Evolutionary conservation across 2,113 vertebrate genomes (phyloP).

Genomic region (Gracilinanus agilis): DNA sequence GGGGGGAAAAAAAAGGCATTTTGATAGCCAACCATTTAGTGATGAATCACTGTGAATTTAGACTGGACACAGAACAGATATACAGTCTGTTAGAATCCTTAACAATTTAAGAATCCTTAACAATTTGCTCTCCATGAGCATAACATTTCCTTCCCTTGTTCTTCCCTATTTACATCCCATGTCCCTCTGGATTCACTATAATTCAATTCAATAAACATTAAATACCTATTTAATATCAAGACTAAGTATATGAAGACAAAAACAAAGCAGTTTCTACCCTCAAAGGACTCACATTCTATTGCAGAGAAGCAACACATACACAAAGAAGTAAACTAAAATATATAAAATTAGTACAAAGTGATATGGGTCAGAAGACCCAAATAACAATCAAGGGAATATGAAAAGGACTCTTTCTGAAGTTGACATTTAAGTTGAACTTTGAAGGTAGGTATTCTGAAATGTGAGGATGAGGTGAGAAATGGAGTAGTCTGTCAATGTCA

Average conservation of each 20-base stretch:
- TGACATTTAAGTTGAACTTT: neutral
- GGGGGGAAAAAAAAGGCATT: neutral
- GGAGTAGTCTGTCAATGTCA: neutral
- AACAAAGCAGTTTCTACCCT: neutral
- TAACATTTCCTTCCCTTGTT: neutral
- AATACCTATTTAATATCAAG: neutral
- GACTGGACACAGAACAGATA: neutral
- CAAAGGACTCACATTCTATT: neutral
- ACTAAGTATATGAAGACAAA: neutral
- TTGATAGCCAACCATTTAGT: neutral
- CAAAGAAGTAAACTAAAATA: neutral
- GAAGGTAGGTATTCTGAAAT: neutral
- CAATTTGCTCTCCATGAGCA: neutral
- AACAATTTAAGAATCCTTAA: neutral
- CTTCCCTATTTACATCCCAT: neutral
- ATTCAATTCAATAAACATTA: neutral
- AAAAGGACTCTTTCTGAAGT: neutral
- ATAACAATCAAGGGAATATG: neutral
- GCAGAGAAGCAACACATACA: neutral
- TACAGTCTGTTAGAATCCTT: neutral
- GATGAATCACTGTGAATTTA: neutral
- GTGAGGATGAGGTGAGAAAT: neutral
- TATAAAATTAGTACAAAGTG: neutral
- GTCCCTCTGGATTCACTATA: neutral
- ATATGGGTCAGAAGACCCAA: neutral